Base-by-base conservation (phyloP, 2,888 invertebrate species). In the Aspidiotus rigidus region DNA sequence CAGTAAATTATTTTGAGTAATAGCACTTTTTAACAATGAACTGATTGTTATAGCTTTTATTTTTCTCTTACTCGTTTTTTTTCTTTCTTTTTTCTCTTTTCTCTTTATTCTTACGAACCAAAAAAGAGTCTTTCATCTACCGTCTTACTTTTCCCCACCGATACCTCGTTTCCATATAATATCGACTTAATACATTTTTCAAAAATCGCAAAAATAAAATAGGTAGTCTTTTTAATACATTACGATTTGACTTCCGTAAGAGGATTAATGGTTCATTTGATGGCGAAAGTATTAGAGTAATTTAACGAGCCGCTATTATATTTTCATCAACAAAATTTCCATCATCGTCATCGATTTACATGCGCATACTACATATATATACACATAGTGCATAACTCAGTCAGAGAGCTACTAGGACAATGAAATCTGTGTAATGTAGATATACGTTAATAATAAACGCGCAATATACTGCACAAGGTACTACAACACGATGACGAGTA, bases 181-280 rank as follows among this genome's bases (percentile, higher is more conserved):
- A 57, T 66, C 66, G 59, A 56, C 66, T 66, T 28, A 28, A 42
- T 56, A 49, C 39, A 66, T 57, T 57, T 66, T 66, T 66, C 44
- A 66, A 66, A 60, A 28, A 28, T 28, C 57, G 49, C 66, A 49
- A 66, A 66, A 57, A 57, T 59, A 66, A 57, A 57, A 28, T 28
- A 28, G 28, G 28, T 28, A 64, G 64, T 66, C 66, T 66, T 66
- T 66, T 44, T 59, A 64, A 66, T 59, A 66, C 57, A 44, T 57
- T 66, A 59, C 59, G 59, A 59, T 57, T 49, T 66, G 66, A 66
- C 66, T 66, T 66, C 59, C 59, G 44, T 66, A 66, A 66, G 66
- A 66, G 66, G 57, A 66, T 66, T 66, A 66, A 66, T 66, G 66
- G 66, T 66, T 66, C 59, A 66, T 66, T 66, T 66, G 66, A 66